Evolutionary conservation across 2,797 vertebrate species (phyloP).

Genomic region (Falco peregrinus): DNA sequence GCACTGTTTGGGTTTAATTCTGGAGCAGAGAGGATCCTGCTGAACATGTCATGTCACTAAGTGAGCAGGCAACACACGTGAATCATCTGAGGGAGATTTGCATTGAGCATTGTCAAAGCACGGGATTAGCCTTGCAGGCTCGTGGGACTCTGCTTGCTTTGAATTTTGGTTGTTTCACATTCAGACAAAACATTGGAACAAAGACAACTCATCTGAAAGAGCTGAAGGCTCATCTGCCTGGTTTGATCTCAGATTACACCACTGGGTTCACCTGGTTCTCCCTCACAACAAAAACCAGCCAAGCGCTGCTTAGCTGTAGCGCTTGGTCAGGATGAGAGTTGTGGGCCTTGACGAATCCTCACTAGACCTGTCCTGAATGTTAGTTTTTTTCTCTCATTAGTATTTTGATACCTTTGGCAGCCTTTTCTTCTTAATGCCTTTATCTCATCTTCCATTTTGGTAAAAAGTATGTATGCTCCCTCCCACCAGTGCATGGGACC

Average conservation of each 20-base stretch:
- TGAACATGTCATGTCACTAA: background rate
- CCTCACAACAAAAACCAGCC: background rate
- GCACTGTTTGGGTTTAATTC: background rate
- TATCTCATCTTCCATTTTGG: background rate
- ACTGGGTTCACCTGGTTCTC: background rate
- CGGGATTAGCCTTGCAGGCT: background rate
- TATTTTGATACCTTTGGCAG: background rate
- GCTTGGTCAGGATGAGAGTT: background rate
- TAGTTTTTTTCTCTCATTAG: background rate
- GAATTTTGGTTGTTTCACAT: slow-evolving; percentile 17
- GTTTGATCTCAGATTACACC: background rate
- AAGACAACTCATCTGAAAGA: background rate
- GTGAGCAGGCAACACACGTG: background rate
- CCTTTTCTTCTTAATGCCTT: background rate
- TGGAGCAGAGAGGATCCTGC: background rate
- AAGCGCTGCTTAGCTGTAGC: background rate
- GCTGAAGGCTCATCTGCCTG: background rate
- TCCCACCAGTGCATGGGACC: accelerated
- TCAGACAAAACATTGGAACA: background rate
- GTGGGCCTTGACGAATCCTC: background rate
- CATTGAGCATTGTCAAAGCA: background rate
- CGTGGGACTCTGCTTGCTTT: background rate
- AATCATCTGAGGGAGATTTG: background rate
- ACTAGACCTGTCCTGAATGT: background rate
- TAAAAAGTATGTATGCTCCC: background rate